Evolutionary conservation across 2,113 vertebrate species (phyloP), one percentile per base, ranked within the genome.

Genomic region (Pipra filicauda): DNA sequence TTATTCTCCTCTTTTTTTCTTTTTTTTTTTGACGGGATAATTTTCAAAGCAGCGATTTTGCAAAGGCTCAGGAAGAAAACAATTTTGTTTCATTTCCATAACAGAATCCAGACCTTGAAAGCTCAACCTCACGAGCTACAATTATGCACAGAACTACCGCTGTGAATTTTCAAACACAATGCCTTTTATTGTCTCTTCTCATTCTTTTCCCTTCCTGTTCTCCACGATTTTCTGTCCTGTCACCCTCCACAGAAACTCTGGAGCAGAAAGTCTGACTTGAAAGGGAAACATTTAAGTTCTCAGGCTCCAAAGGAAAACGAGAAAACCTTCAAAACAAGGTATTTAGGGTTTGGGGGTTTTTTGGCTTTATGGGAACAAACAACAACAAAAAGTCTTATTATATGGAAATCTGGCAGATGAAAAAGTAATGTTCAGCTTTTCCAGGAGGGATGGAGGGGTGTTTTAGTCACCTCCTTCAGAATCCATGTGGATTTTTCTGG

Each of bases 21-120:
- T 19, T 64, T 12, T 24, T 24, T 27, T 49, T 35, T 51, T 98
- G 97, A 99, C 52, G 93, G 98, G 97, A 95, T 98, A 98, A 98
- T 98, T 98, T 98, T 98, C 97, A 97, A 98, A 98, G 96, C 94
- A 54, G 96, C 16, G 88, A 97, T 97, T 98, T 91, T 97, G 96
- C 95, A 96, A 97, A 97, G 97, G 97, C 97, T 98, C 98, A 98
- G 98, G 98, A 99, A 99, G 98, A 99, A 98, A 99, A 99, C 98
- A 98, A 99, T 99, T 99, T 98, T 97, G 98, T 96, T 97, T 97
- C 98, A 99, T 99, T 99, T 99, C 98, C 97, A 97, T 99, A 98
- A 99, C 98, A 98, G 97, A 98, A 98, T 98, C 98, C 98, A 99
- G 98, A 98, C 95, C 96, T 91, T 15, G 31, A 37, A 84, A 95